Conservation (phyloP, 2,113 vertebrate species). For the Cyprinodon variegatus region DNA sequence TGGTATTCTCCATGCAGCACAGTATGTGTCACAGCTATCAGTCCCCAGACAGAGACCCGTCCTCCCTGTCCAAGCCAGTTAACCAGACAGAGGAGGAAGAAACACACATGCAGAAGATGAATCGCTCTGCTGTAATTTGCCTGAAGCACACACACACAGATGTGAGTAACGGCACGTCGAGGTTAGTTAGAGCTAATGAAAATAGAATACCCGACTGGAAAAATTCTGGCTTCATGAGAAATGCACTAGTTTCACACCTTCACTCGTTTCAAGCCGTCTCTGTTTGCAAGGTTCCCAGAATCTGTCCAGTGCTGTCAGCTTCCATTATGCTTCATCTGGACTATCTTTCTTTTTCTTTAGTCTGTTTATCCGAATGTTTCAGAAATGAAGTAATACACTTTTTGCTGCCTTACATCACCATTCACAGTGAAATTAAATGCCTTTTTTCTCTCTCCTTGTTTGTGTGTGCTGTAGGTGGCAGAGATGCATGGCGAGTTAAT, state of each 20-base stretch:
- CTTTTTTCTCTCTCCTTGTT: slow-evolving; percentile 19
- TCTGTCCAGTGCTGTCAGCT: slow-evolving; percentile 41
- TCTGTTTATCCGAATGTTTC: slow-evolving; percentile 11
- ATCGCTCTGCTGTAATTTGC: slow-evolving; percentile 23
- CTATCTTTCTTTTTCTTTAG: slow-evolving; percentile 25
- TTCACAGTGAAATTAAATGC: slow-evolving; percentile 12
- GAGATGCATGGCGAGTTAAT: slow-evolving; percentile 99
- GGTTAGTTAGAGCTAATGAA: slow-evolving; percentile 59
- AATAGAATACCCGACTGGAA: slow-evolving; percentile 56
- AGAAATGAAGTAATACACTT: background rate
- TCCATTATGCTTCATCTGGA: slow-evolving; percentile 37
- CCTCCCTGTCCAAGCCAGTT: slow-evolving; percentile 55
- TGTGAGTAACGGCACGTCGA: slow-evolving; percentile 40
- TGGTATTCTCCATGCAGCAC: slow-evolving; percentile 75
- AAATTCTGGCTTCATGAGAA: slow-evolving; percentile 34
- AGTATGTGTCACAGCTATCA: slow-evolving; percentile 72
- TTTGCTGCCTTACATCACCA: background rate
- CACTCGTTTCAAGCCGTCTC: slow-evolving; percentile 6
- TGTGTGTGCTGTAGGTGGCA: slow-evolving; percentile 85
- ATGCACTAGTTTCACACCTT: slow-evolving; percentile 42
- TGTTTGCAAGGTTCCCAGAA: slow-evolving; percentile 46
- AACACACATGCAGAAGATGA: background rate
- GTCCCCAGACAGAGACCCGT: slow-evolving; percentile 61
- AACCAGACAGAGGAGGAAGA: slow-evolving; percentile 20
- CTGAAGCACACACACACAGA: slow-evolving; percentile 15